These are phyloP conservation scores for Scaptomyza pallida DNA, from an alignment of 1,140 invertebrate species.

Conservation along the genomic window DNA sequence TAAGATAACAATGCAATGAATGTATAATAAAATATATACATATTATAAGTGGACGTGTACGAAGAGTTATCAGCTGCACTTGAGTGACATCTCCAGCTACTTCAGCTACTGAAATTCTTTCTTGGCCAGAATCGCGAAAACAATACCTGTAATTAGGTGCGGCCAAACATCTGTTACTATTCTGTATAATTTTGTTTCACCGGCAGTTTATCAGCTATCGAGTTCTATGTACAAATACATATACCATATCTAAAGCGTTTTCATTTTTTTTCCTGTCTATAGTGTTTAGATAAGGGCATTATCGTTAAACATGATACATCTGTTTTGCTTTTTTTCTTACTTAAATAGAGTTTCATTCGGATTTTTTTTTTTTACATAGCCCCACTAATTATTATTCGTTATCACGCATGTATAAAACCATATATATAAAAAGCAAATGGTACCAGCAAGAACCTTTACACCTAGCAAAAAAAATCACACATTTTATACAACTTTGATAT, in stretches of 20 bases:
- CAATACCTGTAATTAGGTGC: background rate
- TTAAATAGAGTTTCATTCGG: slow-evolving; percentile 18
- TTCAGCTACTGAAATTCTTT: background rate
- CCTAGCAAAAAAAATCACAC: too few species aligned
- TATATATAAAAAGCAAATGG: background rate
- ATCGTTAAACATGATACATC: slow-evolving; percentile 71
- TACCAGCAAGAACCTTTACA: too few species aligned
- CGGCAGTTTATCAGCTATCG: slow-evolving; percentile 9
- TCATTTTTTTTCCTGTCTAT: slow-evolving; percentile 55
- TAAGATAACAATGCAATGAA: slow-evolving; percentile 37
- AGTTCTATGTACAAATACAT: slow-evolving; percentile 6
- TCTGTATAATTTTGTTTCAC: background rate
- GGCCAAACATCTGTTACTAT: background rate
- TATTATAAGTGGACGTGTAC: background rate
- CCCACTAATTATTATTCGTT: slow-evolving; percentile 30
- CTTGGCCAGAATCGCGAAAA: background rate
- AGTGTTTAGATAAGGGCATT: slow-evolving; percentile 61
- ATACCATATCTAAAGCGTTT: slow-evolving; percentile 31
- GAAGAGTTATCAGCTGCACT: background rate
- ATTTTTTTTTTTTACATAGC: slow-evolving; percentile 19
- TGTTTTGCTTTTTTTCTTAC: slow-evolving; percentile 45
- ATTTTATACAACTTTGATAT: too few species aligned
- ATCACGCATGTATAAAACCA: slow-evolving; percentile 12
- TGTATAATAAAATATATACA: slow-evolving; percentile 2
- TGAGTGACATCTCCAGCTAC: background rate